Percentiles rank a stretch among this genome's conserved stretches.
phyloP scores from a whole-genome alignment of 2,113 vertebrate genomes.

The Ceyx cyanopectus region DNA sequence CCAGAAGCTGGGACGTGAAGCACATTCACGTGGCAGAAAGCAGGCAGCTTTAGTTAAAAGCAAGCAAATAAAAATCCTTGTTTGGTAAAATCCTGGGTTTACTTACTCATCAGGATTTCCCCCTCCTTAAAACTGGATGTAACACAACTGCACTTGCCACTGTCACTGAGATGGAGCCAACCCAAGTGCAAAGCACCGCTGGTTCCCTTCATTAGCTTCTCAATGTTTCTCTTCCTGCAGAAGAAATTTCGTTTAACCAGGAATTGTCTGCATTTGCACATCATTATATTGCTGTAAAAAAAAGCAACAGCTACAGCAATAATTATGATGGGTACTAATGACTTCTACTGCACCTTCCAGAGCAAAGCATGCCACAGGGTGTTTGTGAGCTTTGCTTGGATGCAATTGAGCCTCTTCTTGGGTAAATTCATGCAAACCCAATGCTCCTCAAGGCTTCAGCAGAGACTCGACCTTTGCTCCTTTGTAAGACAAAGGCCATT shows the following conservation, averaged over 20 bases:
- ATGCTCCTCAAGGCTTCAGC: neutral
- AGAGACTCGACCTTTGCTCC: neutral
- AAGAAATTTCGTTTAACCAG: neutral
- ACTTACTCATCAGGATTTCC: neutral
- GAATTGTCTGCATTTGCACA: neutral
- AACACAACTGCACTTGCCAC: neutral
- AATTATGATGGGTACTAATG: neutral
- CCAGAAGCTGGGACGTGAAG: neutral
- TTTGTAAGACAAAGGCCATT: neutral
- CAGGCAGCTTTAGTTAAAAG: neutral
- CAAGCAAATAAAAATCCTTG: neutral
- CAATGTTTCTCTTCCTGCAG: neutral
- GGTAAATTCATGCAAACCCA: neutral
- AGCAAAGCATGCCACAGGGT: accelerated
- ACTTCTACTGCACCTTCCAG: neutral
- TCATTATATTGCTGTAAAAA: neutral
- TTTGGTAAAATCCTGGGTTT: neutral
- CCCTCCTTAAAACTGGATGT: neutral
- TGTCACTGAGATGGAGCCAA: neutral
- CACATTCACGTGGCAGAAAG: neutral
- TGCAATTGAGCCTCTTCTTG: neutral
- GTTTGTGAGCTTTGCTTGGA: accelerated
- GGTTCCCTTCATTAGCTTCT: neutral
- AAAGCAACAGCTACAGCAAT: neutral
- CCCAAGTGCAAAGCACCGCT: accelerated